A percentile compares a stretch with the other conserved stretches of the same genome.
phyloP scores from a whole-genome alignment of 2,797 vertebrate genomes.

The Rhabdomys pumilio region DNA sequence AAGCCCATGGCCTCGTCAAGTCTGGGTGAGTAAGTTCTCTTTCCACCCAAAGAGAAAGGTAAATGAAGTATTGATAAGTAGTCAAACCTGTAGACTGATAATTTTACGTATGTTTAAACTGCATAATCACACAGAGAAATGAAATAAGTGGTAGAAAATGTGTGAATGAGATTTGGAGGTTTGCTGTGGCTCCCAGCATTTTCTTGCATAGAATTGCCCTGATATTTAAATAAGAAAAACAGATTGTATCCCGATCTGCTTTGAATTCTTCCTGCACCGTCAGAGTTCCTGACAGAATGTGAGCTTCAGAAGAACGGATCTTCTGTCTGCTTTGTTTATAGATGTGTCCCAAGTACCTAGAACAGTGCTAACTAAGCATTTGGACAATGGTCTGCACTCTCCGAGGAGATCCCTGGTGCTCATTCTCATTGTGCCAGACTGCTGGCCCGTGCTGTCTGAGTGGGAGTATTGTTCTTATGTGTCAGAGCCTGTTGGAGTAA shows the following conservation, averaged over 20 bases:
- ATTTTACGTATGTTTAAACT: neutral
- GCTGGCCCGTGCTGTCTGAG: neutral
- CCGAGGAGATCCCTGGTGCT: neutral
- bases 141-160: neutral
- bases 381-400: neutral
- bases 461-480: neutral
- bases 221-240: neutral
- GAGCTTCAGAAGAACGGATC: neutral
- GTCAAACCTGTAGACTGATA: neutral
- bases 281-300: neutral
- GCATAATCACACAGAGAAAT: neutral
- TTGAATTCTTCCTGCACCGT: neutral
- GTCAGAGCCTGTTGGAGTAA: neutral
- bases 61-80: neutral
- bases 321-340: neutral
- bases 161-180: neutral
- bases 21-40: neutral
- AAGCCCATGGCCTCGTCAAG: neutral
- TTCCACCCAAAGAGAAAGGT: neutral
- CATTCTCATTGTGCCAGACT: neutral
- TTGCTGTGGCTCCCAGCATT: neutral
- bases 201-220: neutral
- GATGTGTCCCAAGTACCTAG: neutral
- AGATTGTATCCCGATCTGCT: neutral
- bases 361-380: neutral